Evolutionary conservation across 2,888 invertebrate genomes (phyloP).

Genomic region (Tupiocoris notatus): DNA sequence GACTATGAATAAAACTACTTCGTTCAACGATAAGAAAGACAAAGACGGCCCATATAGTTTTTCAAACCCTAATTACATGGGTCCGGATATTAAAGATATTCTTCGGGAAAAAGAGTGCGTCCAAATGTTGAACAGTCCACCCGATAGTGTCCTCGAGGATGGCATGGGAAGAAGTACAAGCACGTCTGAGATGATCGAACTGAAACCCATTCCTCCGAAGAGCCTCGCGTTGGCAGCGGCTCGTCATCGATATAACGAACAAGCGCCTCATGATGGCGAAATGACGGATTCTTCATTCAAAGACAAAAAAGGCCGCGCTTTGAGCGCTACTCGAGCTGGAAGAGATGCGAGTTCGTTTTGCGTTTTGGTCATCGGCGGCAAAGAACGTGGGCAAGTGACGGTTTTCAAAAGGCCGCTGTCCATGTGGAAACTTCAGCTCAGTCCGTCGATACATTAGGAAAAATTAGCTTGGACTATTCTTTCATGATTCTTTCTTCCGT

Average conservation of each 20-base stretch:
- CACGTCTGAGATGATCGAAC: constrained; percentile 51
- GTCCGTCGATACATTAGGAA: constrained; percentile 52
- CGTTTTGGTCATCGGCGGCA: constrained; percentile 73
- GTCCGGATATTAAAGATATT: constrained; percentile 61
- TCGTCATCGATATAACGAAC: constrained; percentile 44
- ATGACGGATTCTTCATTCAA: background rate
- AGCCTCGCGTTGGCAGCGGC: constrained; percentile 49
- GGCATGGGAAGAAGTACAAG: constrained; percentile 54
- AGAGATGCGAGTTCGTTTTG: constrained; percentile 57
- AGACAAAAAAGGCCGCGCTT: constrained; percentile 55
- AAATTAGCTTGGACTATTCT: too few species aligned
- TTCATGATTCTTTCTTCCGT: too few species aligned
- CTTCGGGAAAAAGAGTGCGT: constrained; percentile 53
- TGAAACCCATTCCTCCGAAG: constrained; percentile 51
- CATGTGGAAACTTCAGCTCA: constrained; percentile 72
- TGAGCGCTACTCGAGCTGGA: constrained; percentile 61
- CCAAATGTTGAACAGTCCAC: constrained; percentile 60
- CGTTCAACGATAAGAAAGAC: constrained; percentile 37
- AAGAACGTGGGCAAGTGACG: constrained; percentile 74
- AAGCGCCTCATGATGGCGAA: background rate
- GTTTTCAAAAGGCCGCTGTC: constrained; percentile 74
- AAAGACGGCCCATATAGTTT: constrained; percentile 61
- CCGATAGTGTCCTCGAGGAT: constrained; percentile 64
- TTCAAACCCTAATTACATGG: constrained; percentile 74
- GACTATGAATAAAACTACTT: constrained; percentile 58